A percentile compares a stretch with the other conserved stretches of the same genome.
Conservation (phyloP, 2,888 invertebrate species). For the Emmelina monodactyla region DNA sequence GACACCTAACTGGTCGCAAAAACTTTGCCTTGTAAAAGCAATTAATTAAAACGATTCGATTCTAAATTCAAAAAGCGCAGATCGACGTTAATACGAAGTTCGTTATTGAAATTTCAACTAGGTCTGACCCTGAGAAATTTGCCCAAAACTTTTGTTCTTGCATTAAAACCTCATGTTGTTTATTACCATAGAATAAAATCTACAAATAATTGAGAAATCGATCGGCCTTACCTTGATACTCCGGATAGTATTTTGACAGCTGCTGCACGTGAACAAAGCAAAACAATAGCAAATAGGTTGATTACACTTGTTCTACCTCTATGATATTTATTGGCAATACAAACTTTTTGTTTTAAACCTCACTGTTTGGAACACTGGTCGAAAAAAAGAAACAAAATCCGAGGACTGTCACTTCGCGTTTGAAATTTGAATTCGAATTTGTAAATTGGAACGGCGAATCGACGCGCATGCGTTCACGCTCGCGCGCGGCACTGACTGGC, state of each 20-base stretch:
- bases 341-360: conserved; percentile 6
- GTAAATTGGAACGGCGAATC: conserved; percentile 22
- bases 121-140: too few relatives aligned
- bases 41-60: not conserved
- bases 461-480: conserved; percentile 38
- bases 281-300: conserved; percentile 21
- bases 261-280: conserved; percentile 40
- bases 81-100: too few relatives aligned
- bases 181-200: too few relatives aligned
- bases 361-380: conserved; percentile 9
- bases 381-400: conserved; percentile 18
- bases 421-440: conserved; percentile 22
- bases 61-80: too few relatives aligned
- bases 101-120: too few relatives aligned
- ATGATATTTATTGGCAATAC: not conserved
- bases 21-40: too few relatives aligned
- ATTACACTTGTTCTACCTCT: conserved; percentile 19
- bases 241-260: conserved; percentile 49
- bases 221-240: conserved; percentile 44
- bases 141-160: too few relatives aligned
- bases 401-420: conserved; percentile 20
- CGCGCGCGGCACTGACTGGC: conserved; percentile 46
- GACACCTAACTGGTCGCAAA: too few relatives aligned
- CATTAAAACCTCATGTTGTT: too few relatives aligned
- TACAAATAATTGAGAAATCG: conserved; percentile 24